Evolutionary conservation across 2,113 vertebrate genomes (phyloP).

Genomic region (Chlamydotis undulata): DNA sequence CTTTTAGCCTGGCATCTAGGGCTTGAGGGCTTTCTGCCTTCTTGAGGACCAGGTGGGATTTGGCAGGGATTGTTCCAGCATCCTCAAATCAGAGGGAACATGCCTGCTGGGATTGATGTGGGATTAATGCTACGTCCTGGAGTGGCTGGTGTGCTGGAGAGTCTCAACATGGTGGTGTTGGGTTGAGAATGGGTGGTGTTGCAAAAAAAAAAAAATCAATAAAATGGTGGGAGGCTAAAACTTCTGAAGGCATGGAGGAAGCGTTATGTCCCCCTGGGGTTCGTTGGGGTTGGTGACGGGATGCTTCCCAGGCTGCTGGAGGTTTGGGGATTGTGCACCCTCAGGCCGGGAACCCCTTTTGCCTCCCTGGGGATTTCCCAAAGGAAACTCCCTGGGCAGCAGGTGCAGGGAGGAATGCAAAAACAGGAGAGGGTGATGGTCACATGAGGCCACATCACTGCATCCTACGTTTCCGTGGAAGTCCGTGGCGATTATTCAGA

Average conservation of each 20-base stretch:
- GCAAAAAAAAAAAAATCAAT: neutral
- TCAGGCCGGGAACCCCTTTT: neutral
- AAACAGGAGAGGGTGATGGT: too few species aligned
- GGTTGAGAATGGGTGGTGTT: neutral
- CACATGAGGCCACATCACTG: fast-evolving
- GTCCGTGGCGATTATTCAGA: neutral
- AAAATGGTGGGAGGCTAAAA: neutral
- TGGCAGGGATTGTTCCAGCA: neutral
- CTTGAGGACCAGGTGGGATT: neutral
- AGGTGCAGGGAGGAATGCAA: neutral
- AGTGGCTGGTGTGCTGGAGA: neutral
- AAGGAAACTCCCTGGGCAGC: neutral
- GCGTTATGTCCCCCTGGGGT: fast-evolving
- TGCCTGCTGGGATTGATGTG: neutral
- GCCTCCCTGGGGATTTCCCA: neutral
- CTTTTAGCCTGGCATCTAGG: neutral
- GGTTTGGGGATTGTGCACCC: neutral
- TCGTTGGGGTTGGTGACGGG: neutral
- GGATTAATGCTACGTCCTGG: neutral
- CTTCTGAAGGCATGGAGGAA: neutral
- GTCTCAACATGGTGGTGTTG: neutral
- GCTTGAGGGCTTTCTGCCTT: neutral
- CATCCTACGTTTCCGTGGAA: fast-evolving
- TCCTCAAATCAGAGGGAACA: neutral
- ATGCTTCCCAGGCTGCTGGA: neutral